Percentiles rank a stretch among this genome's conserved stretches.
These are phyloP conservation scores for Megalurothrips usitatus DNA, from an alignment of 2,888 invertebrate species.

Conservation along the genomic window DNA sequence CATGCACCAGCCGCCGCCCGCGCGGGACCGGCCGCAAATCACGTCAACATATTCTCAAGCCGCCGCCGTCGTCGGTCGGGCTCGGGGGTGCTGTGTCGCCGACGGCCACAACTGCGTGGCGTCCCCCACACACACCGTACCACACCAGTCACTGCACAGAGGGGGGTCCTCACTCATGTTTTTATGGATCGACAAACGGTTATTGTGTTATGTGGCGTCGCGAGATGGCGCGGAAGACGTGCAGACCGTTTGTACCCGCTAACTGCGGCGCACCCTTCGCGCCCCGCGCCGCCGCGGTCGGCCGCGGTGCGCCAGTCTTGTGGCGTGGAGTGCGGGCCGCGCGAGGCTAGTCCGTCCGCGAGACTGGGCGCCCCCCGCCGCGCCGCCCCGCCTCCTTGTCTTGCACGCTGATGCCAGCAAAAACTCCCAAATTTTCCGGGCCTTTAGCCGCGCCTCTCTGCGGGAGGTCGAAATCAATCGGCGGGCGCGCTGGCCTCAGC, in stretches of 20 bases:
- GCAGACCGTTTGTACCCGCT: no score
- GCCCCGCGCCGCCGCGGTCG: no score
- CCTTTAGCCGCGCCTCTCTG: not conserved
- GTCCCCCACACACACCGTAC: no score
- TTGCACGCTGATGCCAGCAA: not conserved
- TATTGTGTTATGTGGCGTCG: not conserved
- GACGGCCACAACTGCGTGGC: no score
- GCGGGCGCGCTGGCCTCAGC: slow-evolving; percentile 4
- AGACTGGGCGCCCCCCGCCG: no score
- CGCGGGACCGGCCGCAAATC: slow-evolving; percentile 1
- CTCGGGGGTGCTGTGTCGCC: not conserved
- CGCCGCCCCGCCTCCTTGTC: no score
- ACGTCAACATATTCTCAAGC: not conserved
- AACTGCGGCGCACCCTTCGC: no score
- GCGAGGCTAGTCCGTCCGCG: no score
- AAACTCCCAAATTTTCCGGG: not conserved
- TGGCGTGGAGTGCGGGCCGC: no score
- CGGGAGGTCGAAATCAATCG: not conserved
- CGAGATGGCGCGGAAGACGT: no score
- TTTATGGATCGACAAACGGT: not conserved
- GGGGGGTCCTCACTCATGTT: not conserved
- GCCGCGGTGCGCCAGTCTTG: no score
- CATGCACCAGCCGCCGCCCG: not conserved
- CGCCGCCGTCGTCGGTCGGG: not conserved
- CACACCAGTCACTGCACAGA: no score